Base-by-base conservation (phyloP, 2,113 vertebrate genomes). In the Turnix velox region DNA sequence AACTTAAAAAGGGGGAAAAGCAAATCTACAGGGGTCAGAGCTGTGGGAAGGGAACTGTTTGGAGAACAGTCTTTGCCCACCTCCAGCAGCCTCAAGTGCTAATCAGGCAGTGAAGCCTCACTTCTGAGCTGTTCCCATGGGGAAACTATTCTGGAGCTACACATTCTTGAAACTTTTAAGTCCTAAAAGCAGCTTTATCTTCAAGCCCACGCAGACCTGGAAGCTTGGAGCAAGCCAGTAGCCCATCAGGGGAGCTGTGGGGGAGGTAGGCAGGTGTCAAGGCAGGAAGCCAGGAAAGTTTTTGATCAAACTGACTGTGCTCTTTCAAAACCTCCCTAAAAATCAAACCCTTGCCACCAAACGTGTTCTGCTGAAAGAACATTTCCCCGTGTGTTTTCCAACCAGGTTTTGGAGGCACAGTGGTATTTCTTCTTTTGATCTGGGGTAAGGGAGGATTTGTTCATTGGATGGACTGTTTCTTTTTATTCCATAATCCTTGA, bases 111-210 rank as follows among this genome's bases (percentile, higher is more conserved):
- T 10, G 4, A 49, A 93, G 67, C 31, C 45, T 92, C 62, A 54
- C 79, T 79, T 90, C 79, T 72, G 79, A 90, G 72, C 91, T 0
- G 4, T 95, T 95, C 91, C 83, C 80, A 66, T 86, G 88, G 91
- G 72, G 55, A 96, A 88, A 79, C 72, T 95, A 58, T 95, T 94
- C 84, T 87, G 74, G 58, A 94, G 25, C 31, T 82, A 15, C 51
- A 23, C 71, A 46, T 82, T 93, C 78, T 59, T 63, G 58, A 95
- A 91, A 66, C 74, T 69, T 2, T 2, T 52, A 27, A 75, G 46
- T 74, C 94, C 80, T 93, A 81, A 86, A 90, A 82, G 75, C 11
- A 3, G 58, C 28, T 91, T 87, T 85, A 65, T 91, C 66, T 92
- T 49, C 48, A 79, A 87, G 62, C 90, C 91, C 84, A 87, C 94